Evolutionary conservation across 2,888 invertebrate species (phyloP), one percentile per base, ranked within the genome.

Genomic region (Saturnia japonica): DNA sequence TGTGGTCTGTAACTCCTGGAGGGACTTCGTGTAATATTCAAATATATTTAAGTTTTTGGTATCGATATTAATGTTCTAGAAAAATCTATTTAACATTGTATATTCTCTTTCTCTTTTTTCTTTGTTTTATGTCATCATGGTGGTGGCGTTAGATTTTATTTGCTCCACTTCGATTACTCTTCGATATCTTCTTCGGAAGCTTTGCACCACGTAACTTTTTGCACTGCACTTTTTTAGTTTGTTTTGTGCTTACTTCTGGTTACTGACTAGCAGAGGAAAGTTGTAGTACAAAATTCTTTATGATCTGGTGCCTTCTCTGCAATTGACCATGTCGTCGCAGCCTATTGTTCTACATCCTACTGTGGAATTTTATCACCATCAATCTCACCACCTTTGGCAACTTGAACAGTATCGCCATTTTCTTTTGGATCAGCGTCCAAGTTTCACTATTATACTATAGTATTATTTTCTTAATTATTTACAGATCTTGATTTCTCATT

Each of bases 1-100:
- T 34, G 51, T 43, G 57, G 54, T 60, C 28, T 70, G 25, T 45
- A 12, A 68, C 54, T 45, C 66, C n/a, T 47, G n/a, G 40, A 28
- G 28, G 25, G 25, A 25, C 47, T 51, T 6, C 2, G 3, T 51
- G 1, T 28, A 60, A 22, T 14, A 28, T 4, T 25, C 28, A 60
- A 25, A 60, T 28, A 14, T 19, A 28, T 19, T 12, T 14, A n/a
- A 22, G 19, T 54, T 8, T 54, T 54, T 54, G 54, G 11, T 22
- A 54, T 11, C 6, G 19, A 51, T 51, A n/a, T 22, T n/a, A 51
- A 0, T 19, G 19, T 51, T 51, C 51, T 51, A n/a, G n/a, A n/a
- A n/a, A 47, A 12, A 47, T 34, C 34, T 34, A 4, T 34, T 34
- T 4, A 6, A 34, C 34, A 34, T 34, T 4, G 34, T n/a, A n/a